phyloP scores from a whole-genome alignment of 2,888 invertebrate genomes.

The Boloria euphrosyne region DNA sequence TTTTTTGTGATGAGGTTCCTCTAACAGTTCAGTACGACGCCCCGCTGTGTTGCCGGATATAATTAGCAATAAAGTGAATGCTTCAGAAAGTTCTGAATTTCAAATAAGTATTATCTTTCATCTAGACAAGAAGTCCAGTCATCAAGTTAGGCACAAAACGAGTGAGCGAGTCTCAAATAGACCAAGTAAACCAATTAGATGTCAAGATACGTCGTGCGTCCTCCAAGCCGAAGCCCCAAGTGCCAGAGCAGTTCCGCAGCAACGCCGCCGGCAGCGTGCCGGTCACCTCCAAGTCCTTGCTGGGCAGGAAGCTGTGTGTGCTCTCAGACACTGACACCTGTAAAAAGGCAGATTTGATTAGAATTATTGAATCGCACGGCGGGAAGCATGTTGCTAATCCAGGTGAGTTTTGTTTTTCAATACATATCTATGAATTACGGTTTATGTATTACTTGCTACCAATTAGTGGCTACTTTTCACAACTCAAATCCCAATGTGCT shows the following conservation, averaged over 20 bases:
- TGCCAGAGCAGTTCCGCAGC: slow-evolving; percentile 59
- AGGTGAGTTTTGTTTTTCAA: slow-evolving; percentile 48
- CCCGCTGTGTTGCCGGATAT: too few relatives aligned
- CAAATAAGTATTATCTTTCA: background rate
- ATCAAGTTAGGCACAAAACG: slow-evolving; percentile 61
- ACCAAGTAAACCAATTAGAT: slow-evolving; percentile 34
- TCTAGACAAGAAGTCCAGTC: slow-evolving; percentile 58
- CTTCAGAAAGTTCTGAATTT: background rate
- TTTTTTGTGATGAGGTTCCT: too few relatives aligned
- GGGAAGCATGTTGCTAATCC: slow-evolving; percentile 64
- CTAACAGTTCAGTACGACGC: too few relatives aligned
- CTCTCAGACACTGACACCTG: slow-evolving; percentile 66
- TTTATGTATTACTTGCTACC: background rate
- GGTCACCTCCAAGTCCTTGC: slow-evolving; percentile 58
- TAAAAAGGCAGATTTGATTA: slow-evolving; percentile 53
- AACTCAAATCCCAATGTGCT: background rate
- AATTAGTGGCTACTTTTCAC: background rate
- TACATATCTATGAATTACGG: background rate
- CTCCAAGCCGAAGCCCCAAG: slow-evolving; percentile 49
- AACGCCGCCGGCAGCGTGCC: slow-evolving; percentile 43
- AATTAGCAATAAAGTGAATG: too few relatives aligned
- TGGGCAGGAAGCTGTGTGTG: slow-evolving; percentile 60
- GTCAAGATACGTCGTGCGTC: slow-evolving; percentile 15
- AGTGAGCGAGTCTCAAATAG: slow-evolving; percentile 54
- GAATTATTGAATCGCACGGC: slow-evolving; percentile 62